A percentile compares a stretch with the other conserved stretches of the same genome.
Conservation (phyloP, 2,113 vertebrate genomes). For the Dicrurus megarhynchus region DNA sequence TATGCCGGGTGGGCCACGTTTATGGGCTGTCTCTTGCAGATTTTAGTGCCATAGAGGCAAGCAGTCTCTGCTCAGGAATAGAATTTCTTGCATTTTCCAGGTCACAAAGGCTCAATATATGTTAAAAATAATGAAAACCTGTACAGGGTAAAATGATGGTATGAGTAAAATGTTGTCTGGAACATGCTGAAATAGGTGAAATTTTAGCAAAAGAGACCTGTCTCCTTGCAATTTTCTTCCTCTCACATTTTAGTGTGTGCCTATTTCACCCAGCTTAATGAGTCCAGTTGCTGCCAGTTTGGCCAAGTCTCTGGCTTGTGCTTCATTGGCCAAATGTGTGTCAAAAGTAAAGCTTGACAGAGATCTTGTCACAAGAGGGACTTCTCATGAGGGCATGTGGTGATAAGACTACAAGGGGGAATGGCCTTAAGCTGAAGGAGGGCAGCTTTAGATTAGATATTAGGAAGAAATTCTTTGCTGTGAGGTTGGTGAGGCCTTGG, state of each 20-base stretch:
- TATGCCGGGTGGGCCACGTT: fast-evolving
- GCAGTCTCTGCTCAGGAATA: background rate
- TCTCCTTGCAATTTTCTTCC: background rate
- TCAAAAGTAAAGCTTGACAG: background rate
- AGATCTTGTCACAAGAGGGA: background rate
- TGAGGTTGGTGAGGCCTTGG: background rate
- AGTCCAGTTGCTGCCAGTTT: background rate
- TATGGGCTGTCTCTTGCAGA: background rate
- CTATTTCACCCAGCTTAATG: background rate
- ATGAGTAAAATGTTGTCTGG: background rate
- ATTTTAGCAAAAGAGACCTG: background rate
- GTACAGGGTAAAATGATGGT: background rate
- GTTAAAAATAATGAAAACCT: conserved; percentile 8
- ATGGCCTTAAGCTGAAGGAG: background rate
- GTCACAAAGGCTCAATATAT: conserved; percentile 16
- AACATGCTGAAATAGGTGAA: background rate
- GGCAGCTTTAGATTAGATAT: background rate
- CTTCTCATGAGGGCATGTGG: background rate
- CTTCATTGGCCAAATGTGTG: background rate
- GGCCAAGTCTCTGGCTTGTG: background rate
- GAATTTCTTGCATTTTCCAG: conserved; percentile 50
- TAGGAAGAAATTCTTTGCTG: background rate
- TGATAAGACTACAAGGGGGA: no score
- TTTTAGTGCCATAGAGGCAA: background rate
- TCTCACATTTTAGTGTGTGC: background rate